A percentile compares a stretch with the other conserved stretches of the same genome.
These are phyloP conservation scores for Bufotes viridis DNA, from an alignment of 2,797 vertebrate genomes.

Conservation along the genomic window DNA sequence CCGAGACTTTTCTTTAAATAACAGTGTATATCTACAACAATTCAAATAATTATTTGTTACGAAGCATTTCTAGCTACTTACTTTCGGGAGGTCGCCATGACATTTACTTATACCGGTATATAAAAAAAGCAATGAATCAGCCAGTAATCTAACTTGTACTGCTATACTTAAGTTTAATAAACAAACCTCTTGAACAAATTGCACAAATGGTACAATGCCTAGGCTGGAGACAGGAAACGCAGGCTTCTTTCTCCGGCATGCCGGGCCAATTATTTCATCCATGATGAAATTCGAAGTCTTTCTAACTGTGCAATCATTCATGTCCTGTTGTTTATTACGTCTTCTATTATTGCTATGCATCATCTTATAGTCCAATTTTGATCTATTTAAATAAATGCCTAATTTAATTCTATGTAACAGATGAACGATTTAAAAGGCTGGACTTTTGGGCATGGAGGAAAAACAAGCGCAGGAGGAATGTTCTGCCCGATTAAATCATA, in stretches of 20 bases:
- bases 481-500: slow-evolving; percentile 58
- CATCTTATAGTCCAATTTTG: slow-evolving; percentile 26
- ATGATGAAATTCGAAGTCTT: slow-evolving; percentile 40
- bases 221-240: slow-evolving; percentile 23
- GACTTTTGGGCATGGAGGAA: slow-evolving; percentile 58
- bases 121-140: slow-evolving; percentile 13
- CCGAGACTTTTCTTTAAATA: neutral
- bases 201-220: slow-evolving; percentile 28
- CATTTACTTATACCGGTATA: slow-evolving; percentile 26
- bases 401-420: slow-evolving; percentile 62
- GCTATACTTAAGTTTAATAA: slow-evolving; percentile 25
- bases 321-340: slow-evolving; percentile 54
- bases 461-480: slow-evolving; percentile 25
- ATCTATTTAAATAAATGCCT: slow-evolving; percentile 57
- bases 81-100: slow-evolving; percentile 24
- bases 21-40: neutral
- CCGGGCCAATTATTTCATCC: slow-evolving; percentile 42
- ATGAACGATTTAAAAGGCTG: slow-evolving; percentile 60
- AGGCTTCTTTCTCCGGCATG: slow-evolving; percentile 25
- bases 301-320: slow-evolving; percentile 43
- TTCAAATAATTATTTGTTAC: neutral
- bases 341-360: slow-evolving; percentile 41
- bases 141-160: neutral
- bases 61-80: neutral
- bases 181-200: slow-evolving; percentile 48